These are phyloP conservation scores for Mantis religiosa DNA, from an alignment of 2,888 invertebrate species.

Conservation along the genomic window DNA sequence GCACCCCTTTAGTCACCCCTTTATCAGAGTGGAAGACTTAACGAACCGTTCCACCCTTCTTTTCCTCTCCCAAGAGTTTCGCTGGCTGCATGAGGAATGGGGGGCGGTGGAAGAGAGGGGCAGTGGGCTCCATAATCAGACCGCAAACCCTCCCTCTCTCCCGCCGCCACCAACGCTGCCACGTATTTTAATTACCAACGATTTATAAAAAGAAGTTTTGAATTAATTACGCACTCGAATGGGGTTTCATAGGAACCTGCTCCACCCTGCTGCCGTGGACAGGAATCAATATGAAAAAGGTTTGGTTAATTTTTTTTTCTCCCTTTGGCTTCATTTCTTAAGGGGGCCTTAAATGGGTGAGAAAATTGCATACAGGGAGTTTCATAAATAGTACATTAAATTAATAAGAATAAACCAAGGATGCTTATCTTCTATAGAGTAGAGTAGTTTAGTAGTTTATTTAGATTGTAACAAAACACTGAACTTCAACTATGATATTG, in stretches of 20 bases:
- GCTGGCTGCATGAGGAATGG: background rate
- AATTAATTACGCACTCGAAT: constrained; percentile 27
- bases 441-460: too few species aligned
- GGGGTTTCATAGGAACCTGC: background rate
- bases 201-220: constrained; percentile 30
- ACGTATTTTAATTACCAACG: constrained; percentile 29
- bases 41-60: constrained; percentile 5
- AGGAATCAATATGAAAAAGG: constrained; percentile 26
- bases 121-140: constrained; percentile 3
- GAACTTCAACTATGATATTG: too few species aligned
- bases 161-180: background rate
- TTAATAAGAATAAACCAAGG: too few species aligned
- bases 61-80: background rate
- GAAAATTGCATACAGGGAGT: background rate
- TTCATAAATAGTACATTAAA: background rate
- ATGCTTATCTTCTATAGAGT: too few species aligned
- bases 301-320: constrained; percentile 10
- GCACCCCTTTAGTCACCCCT: background rate
- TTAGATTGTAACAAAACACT: too few species aligned
- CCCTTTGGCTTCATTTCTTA: background rate
- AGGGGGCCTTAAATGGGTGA: background rate
- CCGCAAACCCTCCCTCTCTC: background rate
- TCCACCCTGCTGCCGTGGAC: constrained; percentile 20
- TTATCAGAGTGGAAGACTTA: constrained; percentile 3
- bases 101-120: background rate